Evolutionary conservation across 2,888 invertebrate species (phyloP).

Genomic region (Polydrusus tereticollis): DNA sequence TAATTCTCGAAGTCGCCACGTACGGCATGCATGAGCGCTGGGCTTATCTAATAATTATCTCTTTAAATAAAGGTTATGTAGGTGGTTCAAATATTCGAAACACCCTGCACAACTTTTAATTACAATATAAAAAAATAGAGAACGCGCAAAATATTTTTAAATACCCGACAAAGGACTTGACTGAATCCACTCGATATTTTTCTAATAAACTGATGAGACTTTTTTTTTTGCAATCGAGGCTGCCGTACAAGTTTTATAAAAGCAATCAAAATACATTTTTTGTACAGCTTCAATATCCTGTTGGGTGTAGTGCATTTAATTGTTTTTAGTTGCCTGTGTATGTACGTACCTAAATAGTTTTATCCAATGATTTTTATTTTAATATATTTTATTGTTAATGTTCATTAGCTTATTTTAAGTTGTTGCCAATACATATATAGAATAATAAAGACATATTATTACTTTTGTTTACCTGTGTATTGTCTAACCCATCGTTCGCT

Average conservation of each 20-base stretch:
- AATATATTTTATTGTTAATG: neutral
- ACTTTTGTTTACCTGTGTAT: too few species aligned
- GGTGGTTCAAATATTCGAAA: too few species aligned
- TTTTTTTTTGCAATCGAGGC: constrained; percentile 3
- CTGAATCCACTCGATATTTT: neutral
- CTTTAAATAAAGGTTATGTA: too few species aligned
- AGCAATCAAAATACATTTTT: constrained; percentile 4
- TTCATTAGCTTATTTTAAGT: too few species aligned
- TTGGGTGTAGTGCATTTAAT: constrained; percentile 12
- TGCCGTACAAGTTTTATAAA: constrained; percentile 21
- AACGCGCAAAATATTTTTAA: too few species aligned
- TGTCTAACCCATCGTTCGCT: too few species aligned
- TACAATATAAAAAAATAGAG: too few species aligned
- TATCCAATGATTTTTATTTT: neutral
- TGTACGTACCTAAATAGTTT: neutral
- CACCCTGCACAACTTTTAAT: too few species aligned
- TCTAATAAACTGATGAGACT: neutral
- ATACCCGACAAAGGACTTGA: too few species aligned
- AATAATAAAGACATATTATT: neutral
- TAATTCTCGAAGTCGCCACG: too few species aligned
- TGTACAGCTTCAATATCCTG: constrained; percentile 35
- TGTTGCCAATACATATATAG: neutral
- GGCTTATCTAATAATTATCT: too few species aligned
- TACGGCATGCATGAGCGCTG: too few species aligned
- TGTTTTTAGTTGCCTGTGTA: neutral